A percentile compares a stretch with the other conserved stretches of the same genome.
Conservation (phyloP, 2,888 invertebrate genomes). For the Phaedon cochleariae region DNA sequence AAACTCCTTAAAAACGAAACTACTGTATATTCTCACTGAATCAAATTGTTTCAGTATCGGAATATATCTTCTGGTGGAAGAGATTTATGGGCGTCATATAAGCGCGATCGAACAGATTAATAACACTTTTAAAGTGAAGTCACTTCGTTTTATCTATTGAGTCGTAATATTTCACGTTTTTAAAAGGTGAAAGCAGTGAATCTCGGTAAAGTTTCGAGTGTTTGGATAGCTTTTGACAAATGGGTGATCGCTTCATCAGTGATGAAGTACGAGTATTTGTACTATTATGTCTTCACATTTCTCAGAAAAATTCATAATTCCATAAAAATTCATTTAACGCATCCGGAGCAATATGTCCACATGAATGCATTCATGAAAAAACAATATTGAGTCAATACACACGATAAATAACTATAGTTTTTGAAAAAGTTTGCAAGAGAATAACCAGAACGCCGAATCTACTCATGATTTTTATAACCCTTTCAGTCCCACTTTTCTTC, state of each 20-base stretch:
- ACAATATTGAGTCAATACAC: too few species aligned
- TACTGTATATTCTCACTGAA: background rate
- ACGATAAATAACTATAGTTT: too few species aligned
- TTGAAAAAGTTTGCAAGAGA: too few species aligned
- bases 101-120: constrained; percentile 38
- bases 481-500: too few species aligned
- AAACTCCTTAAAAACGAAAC: background rate
- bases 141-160: constrained; percentile 37
- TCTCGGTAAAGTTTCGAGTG: constrained; percentile 21
- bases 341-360: too few species aligned
- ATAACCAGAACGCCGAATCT: too few species aligned
- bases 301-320: too few species aligned
- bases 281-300: too few species aligned
- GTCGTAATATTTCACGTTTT: constrained; percentile 41
- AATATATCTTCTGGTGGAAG: background rate
- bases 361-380: too few species aligned
- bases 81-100: constrained; percentile 11
- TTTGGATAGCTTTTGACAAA: constrained; percentile 3
- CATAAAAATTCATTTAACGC: too few species aligned
- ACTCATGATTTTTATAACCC: too few species aligned
- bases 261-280: background rate
- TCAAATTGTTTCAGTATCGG: background rate
- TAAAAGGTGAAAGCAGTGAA: constrained; percentile 35
- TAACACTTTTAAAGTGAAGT: constrained; percentile 42
- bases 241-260: background rate